phyloP scores from a whole-genome alignment of 2,888 invertebrate species.

The Norana najaformis region DNA sequence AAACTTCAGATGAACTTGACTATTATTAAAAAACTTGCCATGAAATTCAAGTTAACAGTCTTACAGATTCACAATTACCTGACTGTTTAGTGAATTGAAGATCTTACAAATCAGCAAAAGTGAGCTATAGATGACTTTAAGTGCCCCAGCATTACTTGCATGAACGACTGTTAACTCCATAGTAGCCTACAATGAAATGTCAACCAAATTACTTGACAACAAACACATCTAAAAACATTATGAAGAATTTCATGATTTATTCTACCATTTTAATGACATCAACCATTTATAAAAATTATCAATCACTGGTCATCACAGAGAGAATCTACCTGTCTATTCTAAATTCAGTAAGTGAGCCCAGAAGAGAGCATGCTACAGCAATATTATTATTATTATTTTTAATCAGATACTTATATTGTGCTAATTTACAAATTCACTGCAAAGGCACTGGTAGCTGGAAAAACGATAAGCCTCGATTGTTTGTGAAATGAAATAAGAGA shows the following conservation, averaged over 20 bases:
- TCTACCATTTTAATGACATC: background rate
- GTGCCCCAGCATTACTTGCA: constrained; percentile 74
- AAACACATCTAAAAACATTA: background rate
- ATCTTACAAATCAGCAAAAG: constrained; percentile 87
- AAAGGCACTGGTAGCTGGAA: too few species aligned
- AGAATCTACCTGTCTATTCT: too few species aligned
- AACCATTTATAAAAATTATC: background rate
- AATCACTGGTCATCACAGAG: too few species aligned
- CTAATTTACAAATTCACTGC: too few species aligned
- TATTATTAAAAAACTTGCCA: too few species aligned
- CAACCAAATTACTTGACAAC: background rate
- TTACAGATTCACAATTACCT: constrained; percentile 66
- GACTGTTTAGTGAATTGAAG: constrained; percentile 94
- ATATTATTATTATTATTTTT: too few species aligned
- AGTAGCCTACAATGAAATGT: constrained; percentile 70
- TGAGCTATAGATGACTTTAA: constrained; percentile 85
- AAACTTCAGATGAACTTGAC: too few species aligned
- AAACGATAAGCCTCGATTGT: too few species aligned
- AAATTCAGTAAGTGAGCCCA: background rate
- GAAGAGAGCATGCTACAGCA: background rate
- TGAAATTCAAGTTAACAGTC: background rate
- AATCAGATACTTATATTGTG: too few species aligned
- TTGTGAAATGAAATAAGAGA: too few species aligned
- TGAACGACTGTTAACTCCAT: constrained; percentile 80
- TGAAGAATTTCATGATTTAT: background rate